Percentiles rank a stretch among this genome's conserved stretches.
These are phyloP conservation scores for Polypterus senegalus DNA, from an alignment of 2,113 vertebrate species.

Conservation along the genomic window DNA sequence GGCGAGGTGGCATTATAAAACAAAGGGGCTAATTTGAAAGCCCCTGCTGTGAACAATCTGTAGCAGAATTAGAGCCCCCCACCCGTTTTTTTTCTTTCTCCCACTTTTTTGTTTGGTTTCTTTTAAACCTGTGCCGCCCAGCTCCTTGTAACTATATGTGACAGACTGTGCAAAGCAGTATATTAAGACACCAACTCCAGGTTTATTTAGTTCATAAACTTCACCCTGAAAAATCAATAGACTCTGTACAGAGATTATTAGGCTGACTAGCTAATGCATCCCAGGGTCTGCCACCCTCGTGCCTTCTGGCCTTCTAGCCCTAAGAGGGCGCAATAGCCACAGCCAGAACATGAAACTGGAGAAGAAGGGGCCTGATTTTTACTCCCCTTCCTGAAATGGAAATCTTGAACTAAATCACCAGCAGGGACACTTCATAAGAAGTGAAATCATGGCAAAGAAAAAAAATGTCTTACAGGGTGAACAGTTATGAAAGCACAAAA, in stretches of 20 bases:
- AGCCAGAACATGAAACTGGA: not conserved
- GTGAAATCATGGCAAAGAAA: not conserved
- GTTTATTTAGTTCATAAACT: constrained; percentile 85
- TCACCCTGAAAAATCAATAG: constrained; percentile 72
- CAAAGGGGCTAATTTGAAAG: constrained; percentile 74
- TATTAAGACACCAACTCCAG: constrained; percentile 77
- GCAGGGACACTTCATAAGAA: not conserved
- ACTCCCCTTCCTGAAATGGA: not conserved
- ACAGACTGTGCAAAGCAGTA: constrained; percentile 69
- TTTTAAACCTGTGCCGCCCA: constrained; percentile 39
- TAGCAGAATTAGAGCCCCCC: constrained; percentile 66
- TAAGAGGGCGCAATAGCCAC: constrained; percentile 3
- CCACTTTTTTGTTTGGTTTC: not conserved
- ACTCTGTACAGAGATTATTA: constrained; percentile 70
- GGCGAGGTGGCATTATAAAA: constrained; percentile 73
- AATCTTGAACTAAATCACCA: not conserved
- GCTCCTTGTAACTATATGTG: constrained; percentile 70
- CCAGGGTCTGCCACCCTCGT: constrained; percentile 50
- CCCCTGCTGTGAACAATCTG: constrained; percentile 78
- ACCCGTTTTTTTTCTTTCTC: not conserved
- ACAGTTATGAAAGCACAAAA: not conserved
- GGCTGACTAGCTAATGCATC: constrained; percentile 73
- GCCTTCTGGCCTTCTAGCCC: constrained; percentile 27
- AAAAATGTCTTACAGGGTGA: not conserved
- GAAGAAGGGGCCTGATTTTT: not conserved